phyloP scores from a whole-genome alignment of 2,797 vertebrate genomes.

The Pithecia hirsuta region DNA sequence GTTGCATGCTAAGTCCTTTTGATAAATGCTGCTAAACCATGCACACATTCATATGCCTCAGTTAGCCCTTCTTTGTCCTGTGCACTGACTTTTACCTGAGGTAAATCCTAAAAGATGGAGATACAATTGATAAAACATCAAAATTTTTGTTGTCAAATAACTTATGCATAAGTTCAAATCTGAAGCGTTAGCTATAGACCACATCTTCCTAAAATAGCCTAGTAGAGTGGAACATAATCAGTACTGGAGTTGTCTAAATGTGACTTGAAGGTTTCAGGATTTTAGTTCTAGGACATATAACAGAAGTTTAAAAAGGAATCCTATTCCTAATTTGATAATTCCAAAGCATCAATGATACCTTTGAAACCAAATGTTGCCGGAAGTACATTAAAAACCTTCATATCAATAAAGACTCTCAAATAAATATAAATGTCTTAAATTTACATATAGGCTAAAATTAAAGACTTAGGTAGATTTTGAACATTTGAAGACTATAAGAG shows the following conservation, averaged over 20 bases:
- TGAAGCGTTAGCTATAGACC: background rate
- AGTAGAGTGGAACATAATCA: background rate
- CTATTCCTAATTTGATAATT: background rate
- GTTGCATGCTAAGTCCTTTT: background rate
- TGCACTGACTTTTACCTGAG: background rate
- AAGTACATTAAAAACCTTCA: background rate
- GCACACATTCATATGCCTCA: background rate
- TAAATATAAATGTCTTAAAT: background rate
- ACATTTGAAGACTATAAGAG: background rate
- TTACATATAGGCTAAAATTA: background rate
- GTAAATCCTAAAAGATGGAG: background rate
- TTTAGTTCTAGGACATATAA: background rate
- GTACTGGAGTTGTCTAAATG: background rate
- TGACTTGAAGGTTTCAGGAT: background rate
- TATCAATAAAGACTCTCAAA: background rate
- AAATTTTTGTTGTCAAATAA: background rate
- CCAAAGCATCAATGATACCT: background rate
- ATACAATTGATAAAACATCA: background rate
- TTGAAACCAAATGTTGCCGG: background rate
- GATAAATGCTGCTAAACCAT: background rate
- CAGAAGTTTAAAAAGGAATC: background rate
- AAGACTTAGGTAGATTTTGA: background rate
- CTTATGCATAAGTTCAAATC: background rate
- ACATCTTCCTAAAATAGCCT: background rate
- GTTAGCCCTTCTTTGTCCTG: background rate